These are phyloP conservation scores for Dynastes hyllus DNA, from an alignment of 2,888 invertebrate species.

Conservation along the genomic window DNA sequence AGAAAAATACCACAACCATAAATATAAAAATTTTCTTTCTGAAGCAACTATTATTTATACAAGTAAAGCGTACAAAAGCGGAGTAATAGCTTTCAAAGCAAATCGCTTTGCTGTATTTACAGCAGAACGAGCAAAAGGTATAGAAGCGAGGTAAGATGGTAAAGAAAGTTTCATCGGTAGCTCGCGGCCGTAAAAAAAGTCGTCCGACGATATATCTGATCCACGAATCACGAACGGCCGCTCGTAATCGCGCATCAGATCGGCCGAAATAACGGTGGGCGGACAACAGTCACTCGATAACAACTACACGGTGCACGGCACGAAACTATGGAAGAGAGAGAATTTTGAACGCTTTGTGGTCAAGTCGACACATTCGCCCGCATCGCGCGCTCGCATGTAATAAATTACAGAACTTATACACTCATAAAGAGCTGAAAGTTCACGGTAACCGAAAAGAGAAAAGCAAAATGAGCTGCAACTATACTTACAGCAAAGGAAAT, in stretches of 20 bases:
- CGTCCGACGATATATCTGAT: constrained; percentile 58
- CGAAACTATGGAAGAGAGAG: constrained; percentile 51
- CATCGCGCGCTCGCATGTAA: constrained; percentile 29
- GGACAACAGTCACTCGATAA: constrained; percentile 53
- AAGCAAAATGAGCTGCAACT: constrained; percentile 1
- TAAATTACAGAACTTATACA: constrained; percentile 40
- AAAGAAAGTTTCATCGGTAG: constrained; percentile 56
- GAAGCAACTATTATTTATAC: no score
- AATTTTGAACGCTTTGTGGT: constrained; percentile 47
- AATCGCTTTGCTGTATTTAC: background rate
- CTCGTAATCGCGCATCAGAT: constrained; percentile 59
- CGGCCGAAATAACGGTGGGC: constrained; percentile 44
- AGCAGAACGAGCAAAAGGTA: background rate
- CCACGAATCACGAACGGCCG: constrained; percentile 62
- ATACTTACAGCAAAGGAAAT: background rate
- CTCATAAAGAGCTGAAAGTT: constrained; percentile 24
- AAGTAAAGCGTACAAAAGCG: no score
- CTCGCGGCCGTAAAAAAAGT: constrained; percentile 59
- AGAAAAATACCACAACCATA: no score
- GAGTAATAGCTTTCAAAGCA: background rate
- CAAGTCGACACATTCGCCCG: constrained; percentile 45
- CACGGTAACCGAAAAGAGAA: constrained; percentile 15
- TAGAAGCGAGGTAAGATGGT: background rate
- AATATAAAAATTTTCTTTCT: no score
- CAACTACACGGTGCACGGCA: constrained; percentile 54